A percentile compares a stretch with the other conserved stretches of the same genome.
These are phyloP conservation scores for Argyresthia goedartella DNA, from an alignment of 2,888 invertebrate species.

Conservation along the genomic window DNA sequence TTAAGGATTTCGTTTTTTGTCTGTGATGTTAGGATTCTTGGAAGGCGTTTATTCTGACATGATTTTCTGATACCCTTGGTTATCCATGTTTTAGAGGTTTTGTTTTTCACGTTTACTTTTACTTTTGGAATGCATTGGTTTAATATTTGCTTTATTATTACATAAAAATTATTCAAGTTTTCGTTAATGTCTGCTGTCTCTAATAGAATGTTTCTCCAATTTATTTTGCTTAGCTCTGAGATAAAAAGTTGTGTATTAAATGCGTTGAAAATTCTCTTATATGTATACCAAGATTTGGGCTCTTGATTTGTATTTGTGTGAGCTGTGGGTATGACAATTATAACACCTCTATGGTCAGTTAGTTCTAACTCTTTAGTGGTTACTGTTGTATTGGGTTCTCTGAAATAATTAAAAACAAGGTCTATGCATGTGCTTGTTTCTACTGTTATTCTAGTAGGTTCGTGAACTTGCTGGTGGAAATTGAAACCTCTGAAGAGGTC, in stretches of 20 bases:
- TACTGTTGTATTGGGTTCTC: not conserved
- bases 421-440: not conserved
- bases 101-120: not conserved
- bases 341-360: constrained; percentile 11
- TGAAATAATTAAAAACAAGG: not conserved
- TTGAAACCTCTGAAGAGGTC: not conserved
- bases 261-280: not conserved
- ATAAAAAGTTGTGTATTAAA: not conserved
- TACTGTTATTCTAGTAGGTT: not conserved
- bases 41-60: not conserved
- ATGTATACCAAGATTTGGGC: constrained; percentile 34
- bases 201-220: not conserved
- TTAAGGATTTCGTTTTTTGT: not conserved
- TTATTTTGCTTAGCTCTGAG: not conserved
- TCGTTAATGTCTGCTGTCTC: not conserved
- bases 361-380: constrained; percentile 10
- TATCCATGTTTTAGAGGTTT: not conserved
- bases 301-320: not conserved
- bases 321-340: not conserved
- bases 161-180: not conserved
- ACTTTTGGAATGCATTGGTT: not conserved
- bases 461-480: not conserved
- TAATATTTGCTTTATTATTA: not conserved
- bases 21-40: not conserved
- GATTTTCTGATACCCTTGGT: not conserved